Conservation (phyloP, 2,113 vertebrate genomes). For the Symphodus melops region DNA sequence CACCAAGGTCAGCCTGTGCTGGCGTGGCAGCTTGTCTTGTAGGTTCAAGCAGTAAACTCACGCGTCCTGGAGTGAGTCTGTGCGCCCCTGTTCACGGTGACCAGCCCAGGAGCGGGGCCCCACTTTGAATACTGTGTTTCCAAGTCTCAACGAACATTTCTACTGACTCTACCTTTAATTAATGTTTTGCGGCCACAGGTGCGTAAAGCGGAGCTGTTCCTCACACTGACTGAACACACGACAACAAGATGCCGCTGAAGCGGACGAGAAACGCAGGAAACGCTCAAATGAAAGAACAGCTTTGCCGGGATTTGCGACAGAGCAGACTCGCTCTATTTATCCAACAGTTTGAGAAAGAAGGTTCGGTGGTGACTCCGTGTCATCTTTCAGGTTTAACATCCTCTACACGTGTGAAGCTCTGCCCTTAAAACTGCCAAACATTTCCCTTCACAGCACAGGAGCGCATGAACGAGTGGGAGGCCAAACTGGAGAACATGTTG, state of each 20-base stretch:
- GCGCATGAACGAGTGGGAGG: constrained; percentile 71
- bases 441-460: constrained; percentile 66
- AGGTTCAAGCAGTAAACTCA: too few species aligned
- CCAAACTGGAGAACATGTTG: constrained; percentile 69
- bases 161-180: too few species aligned
- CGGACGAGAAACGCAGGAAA: neutral
- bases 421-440: neutral
- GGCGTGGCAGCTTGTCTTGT: too few species aligned
- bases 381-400: neutral
- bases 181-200: neutral
- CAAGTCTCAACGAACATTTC: too few species aligned
- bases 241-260: constrained; percentile 36
- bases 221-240: neutral
- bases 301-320: constrained; percentile 59
- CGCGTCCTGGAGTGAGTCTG: too few species aligned
- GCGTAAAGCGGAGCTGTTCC: neutral
- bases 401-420: too few species aligned
- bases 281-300: neutral
- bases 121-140: too few species aligned
- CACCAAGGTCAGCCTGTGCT: too few species aligned
- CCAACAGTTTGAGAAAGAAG: constrained; percentile 87
- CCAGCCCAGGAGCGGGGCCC: too few species aligned
- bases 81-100: too few species aligned
- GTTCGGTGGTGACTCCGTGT: constrained; percentile 48
- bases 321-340: constrained; percentile 80